Evolutionary conservation across 2,113 vertebrate genomes (phyloP).

Genomic region (Daboia siamensis): DNA sequence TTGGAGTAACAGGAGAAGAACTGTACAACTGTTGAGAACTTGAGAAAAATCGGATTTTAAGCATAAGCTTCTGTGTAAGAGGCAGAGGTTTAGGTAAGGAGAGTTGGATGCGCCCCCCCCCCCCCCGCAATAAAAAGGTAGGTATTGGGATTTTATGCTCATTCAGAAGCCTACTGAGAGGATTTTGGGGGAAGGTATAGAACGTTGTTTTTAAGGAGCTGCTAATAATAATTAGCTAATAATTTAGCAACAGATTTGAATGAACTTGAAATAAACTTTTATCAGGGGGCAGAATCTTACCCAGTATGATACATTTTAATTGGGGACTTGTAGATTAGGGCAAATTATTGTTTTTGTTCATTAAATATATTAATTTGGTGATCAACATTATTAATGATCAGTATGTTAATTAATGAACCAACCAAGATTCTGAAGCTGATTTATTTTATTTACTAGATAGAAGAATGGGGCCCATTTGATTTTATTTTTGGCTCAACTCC

Average conservation of each 20-base stretch:
- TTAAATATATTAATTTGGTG: neutral
- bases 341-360: neutral
- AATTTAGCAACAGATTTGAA: neutral
- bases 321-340: neutral
- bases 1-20: neutral
- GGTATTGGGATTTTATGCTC: neutral
- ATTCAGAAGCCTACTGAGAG: neutral
- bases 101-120: neutral
- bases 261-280: neutral
- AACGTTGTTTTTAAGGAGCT: neutral
- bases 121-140: neutral
- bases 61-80: neutral
- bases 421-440: neutral
- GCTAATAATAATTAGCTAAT: neutral
- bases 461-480: conserved; percentile 54
- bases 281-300: neutral
- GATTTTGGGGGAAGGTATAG: neutral
- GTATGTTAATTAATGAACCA: neutral
- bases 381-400: neutral
- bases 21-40: neutral
- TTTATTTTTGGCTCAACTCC: conserved; percentile 50
- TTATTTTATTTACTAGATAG: conserved; percentile 42
- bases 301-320: neutral
- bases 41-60: neutral
- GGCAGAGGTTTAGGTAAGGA: neutral